These are phyloP conservation scores for Petrosia ficiformis DNA, from an alignment of 37 sponge, comb jelly and placozoan species.

Conservation along the genomic window DNA sequence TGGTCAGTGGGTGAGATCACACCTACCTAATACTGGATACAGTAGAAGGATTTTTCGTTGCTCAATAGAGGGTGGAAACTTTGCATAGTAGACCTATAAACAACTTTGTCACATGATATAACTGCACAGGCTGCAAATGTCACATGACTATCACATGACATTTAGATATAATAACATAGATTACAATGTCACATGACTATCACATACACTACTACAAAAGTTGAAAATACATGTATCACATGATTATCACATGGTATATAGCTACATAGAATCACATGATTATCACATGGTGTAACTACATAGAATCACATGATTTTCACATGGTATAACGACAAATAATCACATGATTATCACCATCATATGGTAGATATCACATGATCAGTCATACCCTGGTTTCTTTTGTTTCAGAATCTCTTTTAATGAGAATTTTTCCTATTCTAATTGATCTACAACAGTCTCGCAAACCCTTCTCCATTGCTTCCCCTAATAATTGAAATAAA, in stretches of 20 bases:
- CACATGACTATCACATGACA: too few relatives aligned
- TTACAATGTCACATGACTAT: too few relatives aligned
- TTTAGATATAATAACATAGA: too few relatives aligned
- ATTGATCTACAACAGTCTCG: constrained; percentile 91
- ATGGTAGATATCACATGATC: not conserved
- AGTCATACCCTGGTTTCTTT: constrained; percentile 32
- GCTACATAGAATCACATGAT: too few relatives aligned
- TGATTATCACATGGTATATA: too few relatives aligned
- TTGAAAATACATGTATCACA: too few relatives aligned
- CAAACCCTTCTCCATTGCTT: constrained; percentile 93
- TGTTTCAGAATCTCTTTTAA: constrained; percentile 55
- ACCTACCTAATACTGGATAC: constrained; percentile 78
- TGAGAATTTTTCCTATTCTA: constrained; percentile 92
- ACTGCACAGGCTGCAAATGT: too few relatives aligned
- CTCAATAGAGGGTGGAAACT: constrained; percentile 82
- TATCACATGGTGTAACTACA: not conserved
- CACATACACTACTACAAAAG: too few relatives aligned
- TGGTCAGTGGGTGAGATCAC: not conserved
- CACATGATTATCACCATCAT: not conserved
- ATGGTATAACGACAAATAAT: too few relatives aligned
- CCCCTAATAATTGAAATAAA: constrained; percentile 52
- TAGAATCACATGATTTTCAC: not conserved
- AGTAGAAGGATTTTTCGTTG: constrained; percentile 84
- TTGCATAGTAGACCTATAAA: constrained; percentile 81
- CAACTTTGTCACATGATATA: too few relatives aligned